Base-by-base conservation (phyloP, 2,888 invertebrate genomes). In the Tachina lurida region DNA sequence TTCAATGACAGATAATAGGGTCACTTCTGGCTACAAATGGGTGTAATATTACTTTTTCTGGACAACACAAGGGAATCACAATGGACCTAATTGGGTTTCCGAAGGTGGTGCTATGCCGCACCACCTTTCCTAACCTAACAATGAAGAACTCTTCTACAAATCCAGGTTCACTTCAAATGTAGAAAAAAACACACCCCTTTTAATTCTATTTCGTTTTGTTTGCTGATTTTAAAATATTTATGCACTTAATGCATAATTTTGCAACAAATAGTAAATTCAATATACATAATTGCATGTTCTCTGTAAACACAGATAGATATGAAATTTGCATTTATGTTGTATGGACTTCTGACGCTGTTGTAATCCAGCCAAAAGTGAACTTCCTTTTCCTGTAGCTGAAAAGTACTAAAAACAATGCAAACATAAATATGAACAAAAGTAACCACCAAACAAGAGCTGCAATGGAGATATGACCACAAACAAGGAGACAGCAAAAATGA, bases 301-400 rank as follows among this genome's bases (percentile, higher is more conserved):
- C 10, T 47, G 39, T 52, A 58, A 10, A 68, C 15, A 75, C 43
- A 39, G 62, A 60, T 52, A 7, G 31, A 31, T 7, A 60, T 52
- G 15, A 60, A 54, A 52, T 62, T 39, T 15, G 45, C 39, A 68
- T 68, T 68, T 68, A 45, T 68, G n/a, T 54, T 73, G 13, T 13
- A 58, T 65, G 41, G 49, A 19, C 22, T 52, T 54, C 62, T 49
- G 43, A 17, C 15, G 17, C 52, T 71, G 65, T 62, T 71, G 65
- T 62, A 52, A 65, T 67, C 10, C 71, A 77, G 83, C 71, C 78
- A 63, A 83, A 78, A 83, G 77, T 78, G 41, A 45, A 78, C 83
- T 86, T 86, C 86, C 86, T 80, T 67, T 83, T 83, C 83, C 83
- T 86, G 85, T 45, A 74, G 47, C 71, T 71, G 54, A 76, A 79